A percentile compares a stretch with the other conserved stretches of the same genome.
phyloP scores from a whole-genome alignment of 2,797 vertebrate genomes.

The Erethizon dorsatum region DNA sequence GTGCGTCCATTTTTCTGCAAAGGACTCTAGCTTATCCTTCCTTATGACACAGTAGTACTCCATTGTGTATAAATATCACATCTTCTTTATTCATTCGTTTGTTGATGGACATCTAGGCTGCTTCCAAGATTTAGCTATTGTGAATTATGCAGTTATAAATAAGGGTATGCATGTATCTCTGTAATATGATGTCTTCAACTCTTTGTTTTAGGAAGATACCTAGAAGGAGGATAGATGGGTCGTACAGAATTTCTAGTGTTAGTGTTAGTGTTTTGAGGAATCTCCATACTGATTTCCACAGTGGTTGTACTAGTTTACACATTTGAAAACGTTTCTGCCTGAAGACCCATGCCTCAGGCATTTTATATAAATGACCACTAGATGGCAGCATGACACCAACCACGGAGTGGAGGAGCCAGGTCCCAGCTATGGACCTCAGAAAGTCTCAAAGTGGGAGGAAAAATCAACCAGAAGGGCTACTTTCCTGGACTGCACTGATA shows the following conservation, averaged over 20 bases:
- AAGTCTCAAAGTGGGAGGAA: background rate
- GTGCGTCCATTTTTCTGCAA: background rate
- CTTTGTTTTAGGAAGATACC: background rate
- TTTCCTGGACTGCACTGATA: background rate
- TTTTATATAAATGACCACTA: slow-evolving; percentile 77
- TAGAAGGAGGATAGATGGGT: background rate
- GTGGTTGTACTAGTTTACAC: background rate
- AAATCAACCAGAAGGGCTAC: background rate
- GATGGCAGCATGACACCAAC: slow-evolving; percentile 89
- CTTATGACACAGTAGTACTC: background rate
- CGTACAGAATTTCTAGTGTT: background rate
- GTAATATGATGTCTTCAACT: background rate
- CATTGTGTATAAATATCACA: background rate
- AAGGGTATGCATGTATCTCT: background rate
- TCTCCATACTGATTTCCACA: background rate
- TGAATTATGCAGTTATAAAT: background rate
- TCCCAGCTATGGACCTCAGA: background rate
- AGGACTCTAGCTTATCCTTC: background rate
- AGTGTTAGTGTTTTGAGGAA: background rate
- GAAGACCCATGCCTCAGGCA: background rate
- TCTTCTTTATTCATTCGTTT: background rate
- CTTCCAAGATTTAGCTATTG: background rate
- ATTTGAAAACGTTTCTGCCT: background rate
- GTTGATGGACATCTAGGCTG: background rate
- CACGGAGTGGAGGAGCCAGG: background rate